Evolutionary conservation across 2,797 vertebrate species (phyloP).

Genomic region (Acanthurus tractus): DNA sequence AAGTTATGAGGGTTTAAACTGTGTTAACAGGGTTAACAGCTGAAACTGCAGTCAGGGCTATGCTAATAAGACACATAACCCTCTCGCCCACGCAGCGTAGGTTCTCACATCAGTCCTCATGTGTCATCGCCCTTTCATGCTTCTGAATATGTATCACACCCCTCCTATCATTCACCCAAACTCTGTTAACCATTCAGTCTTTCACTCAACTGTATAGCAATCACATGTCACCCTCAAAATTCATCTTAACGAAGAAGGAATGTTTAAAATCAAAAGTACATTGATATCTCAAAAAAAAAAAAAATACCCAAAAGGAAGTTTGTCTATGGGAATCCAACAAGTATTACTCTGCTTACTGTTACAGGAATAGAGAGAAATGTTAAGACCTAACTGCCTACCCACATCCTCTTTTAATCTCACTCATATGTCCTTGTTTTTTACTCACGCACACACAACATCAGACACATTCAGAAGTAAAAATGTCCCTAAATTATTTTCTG

Average conservation of each 20-base stretch:
- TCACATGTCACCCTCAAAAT: background rate
- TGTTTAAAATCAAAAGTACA: slow-evolving; percentile 34
- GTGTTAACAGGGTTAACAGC: slow-evolving; percentile 9
- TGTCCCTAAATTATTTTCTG: slow-evolving; percentile 6
- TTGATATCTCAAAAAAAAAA: background rate
- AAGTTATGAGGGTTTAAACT: background rate
- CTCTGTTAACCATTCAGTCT: slow-evolving; percentile 1
- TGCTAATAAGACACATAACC: background rate
- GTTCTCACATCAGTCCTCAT: slow-evolving; percentile 12
- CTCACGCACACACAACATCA: background rate
- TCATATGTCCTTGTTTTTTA: slow-evolving; percentile 8
- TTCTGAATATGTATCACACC: slow-evolving; percentile 20
- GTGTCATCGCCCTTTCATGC: slow-evolving; percentile 1
- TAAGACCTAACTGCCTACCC: slow-evolving; percentile 31
- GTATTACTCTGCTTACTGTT: slow-evolving; percentile 51
- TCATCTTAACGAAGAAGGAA: background rate
- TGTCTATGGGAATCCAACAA: slow-evolving; percentile 29
- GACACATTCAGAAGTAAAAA: background rate
- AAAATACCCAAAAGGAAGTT: slow-evolving; percentile 36
- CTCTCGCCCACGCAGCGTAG: slow-evolving; percentile 4
- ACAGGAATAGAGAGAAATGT: slow-evolving; percentile 45
- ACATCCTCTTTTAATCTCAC: slow-evolving; percentile 69
- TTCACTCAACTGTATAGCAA: background rate
- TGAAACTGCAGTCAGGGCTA: background rate
- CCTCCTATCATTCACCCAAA: background rate